These are phyloP conservation scores for Myiotriccus ornatus DNA, from an alignment of 2,797 vertebrate genomes.

Conservation along the genomic window DNA sequence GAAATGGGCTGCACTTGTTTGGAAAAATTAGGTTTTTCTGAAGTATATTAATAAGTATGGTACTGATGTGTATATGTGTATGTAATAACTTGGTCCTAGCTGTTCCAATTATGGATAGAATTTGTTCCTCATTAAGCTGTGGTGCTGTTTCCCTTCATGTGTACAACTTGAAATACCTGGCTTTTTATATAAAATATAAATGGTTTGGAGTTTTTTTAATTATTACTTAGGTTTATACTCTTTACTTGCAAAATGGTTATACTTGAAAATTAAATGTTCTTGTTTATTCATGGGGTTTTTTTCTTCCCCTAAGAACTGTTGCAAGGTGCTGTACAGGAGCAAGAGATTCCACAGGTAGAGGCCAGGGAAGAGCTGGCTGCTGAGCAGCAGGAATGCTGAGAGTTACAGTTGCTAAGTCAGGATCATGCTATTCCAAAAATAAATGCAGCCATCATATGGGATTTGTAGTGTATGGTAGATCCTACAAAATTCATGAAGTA, in stretches of 20 bases:
- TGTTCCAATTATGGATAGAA: slow-evolving; percentile 43
- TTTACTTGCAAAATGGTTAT: not conserved
- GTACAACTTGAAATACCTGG: not conserved
- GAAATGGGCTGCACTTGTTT: not conserved
- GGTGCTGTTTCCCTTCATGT: not conserved
- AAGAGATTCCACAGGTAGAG: not conserved
- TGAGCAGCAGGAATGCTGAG: not conserved
- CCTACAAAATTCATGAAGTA: not conserved
- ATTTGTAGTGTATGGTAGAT: not conserved
- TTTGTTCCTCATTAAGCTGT: slow-evolving; percentile 32
- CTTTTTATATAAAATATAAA: not conserved
- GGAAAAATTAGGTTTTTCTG: not conserved
- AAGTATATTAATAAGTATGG: not conserved
- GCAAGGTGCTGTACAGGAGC: not conserved
- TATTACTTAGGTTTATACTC: not conserved
- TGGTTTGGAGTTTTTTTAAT: not conserved
- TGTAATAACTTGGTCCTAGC: not conserved
- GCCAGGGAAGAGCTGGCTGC: not conserved
- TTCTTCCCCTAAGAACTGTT: not conserved
- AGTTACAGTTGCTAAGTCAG: not conserved
- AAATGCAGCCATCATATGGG: not conserved
- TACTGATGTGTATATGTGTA: not conserved
- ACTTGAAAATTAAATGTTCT: not conserved
- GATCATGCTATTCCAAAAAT: not conserved
- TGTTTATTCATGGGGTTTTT: fast-evolving